Base-by-base conservation (phyloP, 2,888 invertebrate genomes). In the Lepidonotus clava region DNA sequence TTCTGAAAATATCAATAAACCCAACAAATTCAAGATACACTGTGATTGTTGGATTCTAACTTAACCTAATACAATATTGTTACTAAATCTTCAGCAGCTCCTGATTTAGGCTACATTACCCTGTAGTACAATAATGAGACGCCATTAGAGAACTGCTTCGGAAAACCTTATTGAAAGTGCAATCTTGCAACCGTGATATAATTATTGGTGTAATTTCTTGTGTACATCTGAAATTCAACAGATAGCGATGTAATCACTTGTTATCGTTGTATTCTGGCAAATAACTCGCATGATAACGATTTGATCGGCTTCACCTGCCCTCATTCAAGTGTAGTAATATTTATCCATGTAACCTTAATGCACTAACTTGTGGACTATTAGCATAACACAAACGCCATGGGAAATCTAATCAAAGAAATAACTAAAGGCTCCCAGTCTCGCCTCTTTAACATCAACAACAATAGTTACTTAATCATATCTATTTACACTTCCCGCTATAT, bases 201-300 rank as follows among this genome's bases (percentile, higher is more conserved):
- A 46, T 46, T 38, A 18, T 71, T 14, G 38, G 71, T 71, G 71
- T 71, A 38, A 71, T 71, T 71, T 38, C 36, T 38, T 38, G 71
- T 71, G 71, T 71, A 71, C 71, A 71, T 71, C 34, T 71, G 71
- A 71, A 71, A 71, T 71, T 71, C 71, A 71, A 71, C 71, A 71
- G 71, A 71, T 38, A 71, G 38, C 61, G 71, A 36, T 71, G 71
- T 71, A 38, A 71, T 71, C 71, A 71, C 34, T 71, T 71, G 36
- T 1, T 36, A 34, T 71, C 71, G 34, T 71, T 71, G 71, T 18
- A 71, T 46, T 11, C 8, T 46, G 38, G 34, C 38, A 71, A 71
- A 71, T 71, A 71, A 71, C 71, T 71, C 36, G 71, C 66, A 66
- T 66, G 66, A 32, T 34, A 32, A 66, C 32, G 28, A 14, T 14